Evolutionary conservation across 2,888 invertebrate genomes (phyloP), one percentile per base, ranked within the genome.

Genomic region (Phengaris arion): DNA sequence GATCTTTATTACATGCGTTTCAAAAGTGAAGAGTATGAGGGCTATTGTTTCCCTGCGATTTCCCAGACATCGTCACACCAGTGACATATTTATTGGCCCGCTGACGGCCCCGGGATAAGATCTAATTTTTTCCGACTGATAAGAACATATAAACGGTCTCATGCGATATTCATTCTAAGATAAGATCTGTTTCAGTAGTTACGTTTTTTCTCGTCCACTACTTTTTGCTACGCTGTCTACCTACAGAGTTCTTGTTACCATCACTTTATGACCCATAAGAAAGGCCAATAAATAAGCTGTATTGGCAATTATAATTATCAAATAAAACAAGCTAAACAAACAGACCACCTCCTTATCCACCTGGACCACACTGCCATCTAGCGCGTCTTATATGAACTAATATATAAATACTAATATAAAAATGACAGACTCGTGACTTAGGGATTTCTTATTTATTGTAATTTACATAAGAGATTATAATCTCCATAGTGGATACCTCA

Each of bases 1-100:
- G 92, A 92, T 93, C 93, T 93, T 90, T 92, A 93, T 92, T 92
- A 91, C 89, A 91, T 90, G 89, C 87, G 87, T 84, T 81, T 83
- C 82, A 82, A 83, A 84, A 82, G 82, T 82, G 6, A 54, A 13
- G 52, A 52, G 22, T 72, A 54, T 35, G 72, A 72, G 88, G 87
- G 86, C 90, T 85, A 92, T 90, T 91, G 89, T 91, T 83, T 72
- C 13, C 72, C 35, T 8, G 9, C 22, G 13, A 45, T 75, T 83
- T 85, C 84, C 83, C 83, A 84, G 84, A 85, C 85, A 84, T 83
- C 84, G 87, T 88, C 88, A 86, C 81, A 74, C 55, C 74, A 69
- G 79, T 86, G 92, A 92, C 89, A 88, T 92, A 91, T 92, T 93
- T 93, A 93, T 93, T 89, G 89, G 82, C 84, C 85, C 79, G 83